phyloP scores from a whole-genome alignment of 2,113 vertebrate genomes.

The Ivindomyrus marchei region DNA sequence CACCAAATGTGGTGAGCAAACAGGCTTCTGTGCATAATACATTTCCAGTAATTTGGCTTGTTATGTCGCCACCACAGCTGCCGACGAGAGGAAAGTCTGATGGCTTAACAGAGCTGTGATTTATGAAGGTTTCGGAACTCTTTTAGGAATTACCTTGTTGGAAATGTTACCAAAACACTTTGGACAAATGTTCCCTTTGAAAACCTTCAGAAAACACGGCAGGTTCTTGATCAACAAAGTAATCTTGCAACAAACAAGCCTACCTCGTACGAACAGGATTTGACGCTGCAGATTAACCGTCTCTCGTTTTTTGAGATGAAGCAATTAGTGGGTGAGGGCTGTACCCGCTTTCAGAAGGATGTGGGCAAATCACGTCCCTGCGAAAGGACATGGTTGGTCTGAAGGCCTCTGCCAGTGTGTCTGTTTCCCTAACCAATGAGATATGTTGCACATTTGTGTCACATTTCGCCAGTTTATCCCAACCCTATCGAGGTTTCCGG shows the following conservation, averaged over 20 bases:
- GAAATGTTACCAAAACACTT: not conserved
- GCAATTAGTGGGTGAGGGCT: not conserved
- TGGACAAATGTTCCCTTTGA: not conserved
- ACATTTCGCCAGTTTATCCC: not conserved
- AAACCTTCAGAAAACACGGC: not conserved
- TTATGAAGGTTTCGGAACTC: not conserved
- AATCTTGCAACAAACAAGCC: not conserved
- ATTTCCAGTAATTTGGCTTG: not conserved
- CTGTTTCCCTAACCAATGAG: not conserved
- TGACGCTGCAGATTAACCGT: not conserved
- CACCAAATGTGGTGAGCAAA: not conserved
- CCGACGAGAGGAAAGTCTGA: not conserved
- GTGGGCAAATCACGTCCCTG: not conserved
- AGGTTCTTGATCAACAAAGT: not conserved
- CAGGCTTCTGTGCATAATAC: not conserved
- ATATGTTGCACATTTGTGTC: not conserved
- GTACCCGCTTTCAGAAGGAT: not conserved
- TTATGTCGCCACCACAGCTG: not conserved
- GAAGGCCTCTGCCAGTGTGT: not conserved
- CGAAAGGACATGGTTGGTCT: not conserved
- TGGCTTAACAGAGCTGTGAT: not conserved
- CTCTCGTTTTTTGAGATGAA: not conserved
- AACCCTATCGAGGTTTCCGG: not conserved
- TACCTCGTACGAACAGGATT: not conserved
- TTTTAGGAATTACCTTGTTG: not conserved